These are phyloP conservation scores for Anas platyrhynchos DNA, from an alignment of 2,113 vertebrate species.

Conservation along the genomic window DNA sequence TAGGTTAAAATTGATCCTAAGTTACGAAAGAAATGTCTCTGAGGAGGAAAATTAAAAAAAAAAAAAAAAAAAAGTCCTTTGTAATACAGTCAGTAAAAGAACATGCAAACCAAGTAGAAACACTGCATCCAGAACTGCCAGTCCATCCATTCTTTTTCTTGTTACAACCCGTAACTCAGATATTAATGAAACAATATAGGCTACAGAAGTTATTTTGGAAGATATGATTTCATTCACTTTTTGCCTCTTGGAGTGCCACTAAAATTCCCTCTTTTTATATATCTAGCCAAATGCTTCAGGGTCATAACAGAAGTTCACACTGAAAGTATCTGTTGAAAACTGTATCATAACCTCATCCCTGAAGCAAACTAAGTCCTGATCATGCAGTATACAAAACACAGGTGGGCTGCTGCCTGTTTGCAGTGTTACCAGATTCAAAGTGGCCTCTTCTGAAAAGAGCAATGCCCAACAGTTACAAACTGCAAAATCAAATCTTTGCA, in stretches of 20 bases:
- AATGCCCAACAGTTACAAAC: background rate
- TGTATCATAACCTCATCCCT: background rate
- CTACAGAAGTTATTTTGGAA: background rate
- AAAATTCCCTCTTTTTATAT: background rate
- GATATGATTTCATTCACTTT: background rate
- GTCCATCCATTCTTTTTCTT: background rate
- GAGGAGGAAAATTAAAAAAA: conserved; percentile 40
- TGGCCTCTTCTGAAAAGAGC: background rate
- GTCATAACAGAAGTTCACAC: background rate
- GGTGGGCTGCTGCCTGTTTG: background rate
- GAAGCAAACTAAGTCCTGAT: background rate
- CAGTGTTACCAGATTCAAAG: background rate
- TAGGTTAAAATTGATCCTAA: conserved; percentile 87
- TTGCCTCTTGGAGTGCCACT: background rate
- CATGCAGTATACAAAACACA: background rate
- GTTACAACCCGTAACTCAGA: background rate
- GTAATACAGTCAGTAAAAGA: background rate
- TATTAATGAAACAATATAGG: background rate
- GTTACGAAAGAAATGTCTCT: conserved; percentile 87
- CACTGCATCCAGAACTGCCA: background rate
- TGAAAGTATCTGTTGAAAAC: background rate
- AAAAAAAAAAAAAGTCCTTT: background rate
- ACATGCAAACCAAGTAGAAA: background rate
- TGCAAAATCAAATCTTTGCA: background rate
- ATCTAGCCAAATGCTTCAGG: background rate